A percentile compares a stretch with the other conserved stretches of the same genome.
These are phyloP conservation scores for Proteles cristata DNA, from an alignment of 2,113 vertebrate genomes.

Conservation along the genomic window DNA sequence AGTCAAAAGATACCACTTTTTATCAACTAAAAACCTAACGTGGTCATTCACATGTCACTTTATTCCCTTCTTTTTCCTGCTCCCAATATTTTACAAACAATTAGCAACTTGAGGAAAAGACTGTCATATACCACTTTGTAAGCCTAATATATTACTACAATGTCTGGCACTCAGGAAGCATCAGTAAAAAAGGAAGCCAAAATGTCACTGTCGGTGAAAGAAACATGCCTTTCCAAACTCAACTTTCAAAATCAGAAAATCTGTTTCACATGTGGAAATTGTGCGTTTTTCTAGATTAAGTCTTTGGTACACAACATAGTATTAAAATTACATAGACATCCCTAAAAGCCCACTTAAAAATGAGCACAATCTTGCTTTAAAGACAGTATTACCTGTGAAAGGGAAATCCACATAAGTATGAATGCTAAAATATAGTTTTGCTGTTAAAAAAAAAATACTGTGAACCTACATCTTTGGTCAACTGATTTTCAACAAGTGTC, in stretches of 20 bases:
- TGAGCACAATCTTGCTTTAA: constrained; percentile 11
- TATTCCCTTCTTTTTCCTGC: neutral
- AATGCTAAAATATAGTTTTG: constrained; percentile 32
- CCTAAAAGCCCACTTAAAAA: constrained; percentile 32
- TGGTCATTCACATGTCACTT: neutral
- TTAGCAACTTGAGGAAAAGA: neutral
- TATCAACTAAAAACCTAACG: neutral
- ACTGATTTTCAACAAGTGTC: neutral
- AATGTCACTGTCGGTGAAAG: neutral
- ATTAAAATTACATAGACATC: constrained; percentile 26
- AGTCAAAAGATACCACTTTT: constrained; percentile 29
- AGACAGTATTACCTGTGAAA: constrained; percentile 34
- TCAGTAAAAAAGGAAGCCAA: neutral
- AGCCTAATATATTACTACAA: neutral
- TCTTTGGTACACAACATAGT: neutral
- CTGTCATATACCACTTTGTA: neutral
- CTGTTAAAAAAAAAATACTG: neutral
- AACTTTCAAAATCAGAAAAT: neutral
- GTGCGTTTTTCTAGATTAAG: neutral
- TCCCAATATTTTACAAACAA: neutral
- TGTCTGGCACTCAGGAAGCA: neutral
- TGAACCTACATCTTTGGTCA: neutral
- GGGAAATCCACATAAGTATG: constrained; percentile 11
- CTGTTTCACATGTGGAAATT: neutral
- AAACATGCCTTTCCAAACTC: constrained; percentile 3